Evolutionary conservation across 2,888 invertebrate genomes (phyloP).

Genomic region (Pristionchus entomophagus): DNA sequence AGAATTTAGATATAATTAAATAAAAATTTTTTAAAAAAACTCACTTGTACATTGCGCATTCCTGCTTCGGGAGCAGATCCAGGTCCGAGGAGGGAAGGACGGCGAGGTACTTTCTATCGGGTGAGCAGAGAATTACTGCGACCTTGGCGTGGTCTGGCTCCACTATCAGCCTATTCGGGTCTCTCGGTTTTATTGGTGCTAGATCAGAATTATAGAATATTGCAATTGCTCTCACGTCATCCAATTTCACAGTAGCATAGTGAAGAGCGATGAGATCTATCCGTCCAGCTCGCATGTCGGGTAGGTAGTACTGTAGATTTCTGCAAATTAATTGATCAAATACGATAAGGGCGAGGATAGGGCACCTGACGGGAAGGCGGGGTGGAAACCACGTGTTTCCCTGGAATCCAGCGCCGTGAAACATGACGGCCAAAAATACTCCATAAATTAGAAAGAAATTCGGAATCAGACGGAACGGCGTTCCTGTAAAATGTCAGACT

Average conservation of each 20-base stretch:
- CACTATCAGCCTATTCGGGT: not conserved
- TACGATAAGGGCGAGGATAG: too few species aligned
- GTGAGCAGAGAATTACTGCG: not conserved
- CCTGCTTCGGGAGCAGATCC: not conserved
- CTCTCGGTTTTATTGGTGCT: not conserved
- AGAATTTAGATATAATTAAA: not conserved
- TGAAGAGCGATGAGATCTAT: not conserved
- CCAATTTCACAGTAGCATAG: not conserved
- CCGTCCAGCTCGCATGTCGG: not conserved
- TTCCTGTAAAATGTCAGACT: not conserved
- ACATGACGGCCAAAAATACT: not conserved
- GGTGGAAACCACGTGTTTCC: not conserved
- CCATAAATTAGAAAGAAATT: not conserved
- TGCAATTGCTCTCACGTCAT: not conserved
- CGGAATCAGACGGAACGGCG: not conserved
- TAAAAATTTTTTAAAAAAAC: too few species aligned
- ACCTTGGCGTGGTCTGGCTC: not conserved
- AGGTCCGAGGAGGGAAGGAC: not conserved
- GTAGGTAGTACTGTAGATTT: not conserved
- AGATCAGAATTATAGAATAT: not conserved
- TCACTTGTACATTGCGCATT: not conserved
- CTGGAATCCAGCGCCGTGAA: not conserved
- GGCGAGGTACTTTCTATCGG: not conserved
- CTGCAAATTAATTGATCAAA: too few species aligned
- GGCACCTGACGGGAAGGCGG: not conserved